Base-by-base conservation (phyloP, 2,113 vertebrate species). In the Lathamus discolor region DNA sequence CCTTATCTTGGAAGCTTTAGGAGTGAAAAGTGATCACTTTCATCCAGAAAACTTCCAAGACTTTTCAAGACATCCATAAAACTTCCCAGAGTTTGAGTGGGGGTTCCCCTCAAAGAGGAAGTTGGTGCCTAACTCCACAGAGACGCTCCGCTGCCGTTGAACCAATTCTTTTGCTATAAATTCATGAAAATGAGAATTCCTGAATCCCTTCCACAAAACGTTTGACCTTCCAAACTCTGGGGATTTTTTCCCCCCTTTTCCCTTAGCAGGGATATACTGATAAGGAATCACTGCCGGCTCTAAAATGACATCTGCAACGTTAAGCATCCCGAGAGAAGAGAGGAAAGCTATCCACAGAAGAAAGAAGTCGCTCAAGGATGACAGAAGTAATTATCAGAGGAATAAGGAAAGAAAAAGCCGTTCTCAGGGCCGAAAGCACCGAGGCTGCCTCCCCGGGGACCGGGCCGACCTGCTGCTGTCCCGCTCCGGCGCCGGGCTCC, bases 171-270 rank as follows among this genome's bases (percentile, higher is more conserved):
- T 54, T 19, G 1, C 76, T 83, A 31, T 3, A 83, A 55, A 57
- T n/a, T 41, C 6, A 41, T 3, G 8, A 67, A 73, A 54, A 28
- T 0, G 0, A 44, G 57, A 59, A 59, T 35, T 35, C 33, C 57
- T 35, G 4, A 85, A 64, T 33, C 28, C 16, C 13, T 62, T 28
- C 78, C 31, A 35, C 13, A 41, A 75, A 61, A 51, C 4, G 8
- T 39, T 66, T 37, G 62, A 55, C 10, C 1, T 1, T 17, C 44
- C 18, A 13, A 39, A 76, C 51, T 3, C 41, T 3, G 19, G 10
- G 29, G 5, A 16, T 9, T 23, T 19, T 24, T 54, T 31, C 19
- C 19, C 3, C 3, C 23, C 5, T n/a, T 77, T 81, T 35, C 3
- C 51, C 25, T 37, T 35, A 48, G 7, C 0, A 11, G 35, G 9